Conservation (phyloP, 2,888 invertebrate genomes). For the Orgyia antiqua region DNA sequence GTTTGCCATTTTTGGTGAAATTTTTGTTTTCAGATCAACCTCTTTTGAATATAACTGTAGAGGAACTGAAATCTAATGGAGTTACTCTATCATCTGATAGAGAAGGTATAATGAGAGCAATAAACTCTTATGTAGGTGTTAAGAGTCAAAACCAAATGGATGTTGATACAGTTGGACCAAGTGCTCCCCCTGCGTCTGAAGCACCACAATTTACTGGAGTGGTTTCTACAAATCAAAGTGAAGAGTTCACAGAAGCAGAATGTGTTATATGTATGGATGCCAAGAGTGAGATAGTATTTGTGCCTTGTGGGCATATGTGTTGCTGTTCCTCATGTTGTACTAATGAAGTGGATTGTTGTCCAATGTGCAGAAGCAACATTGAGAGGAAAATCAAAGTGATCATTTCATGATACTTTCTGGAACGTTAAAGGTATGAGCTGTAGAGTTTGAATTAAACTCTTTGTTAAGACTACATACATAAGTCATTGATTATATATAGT, state of each 20-base stretch:
- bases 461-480: too few species aligned
- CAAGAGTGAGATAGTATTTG: constrained; percentile 84
- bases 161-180: constrained; percentile 29
- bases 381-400: constrained; percentile 83
- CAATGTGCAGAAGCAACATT: constrained; percentile 86
- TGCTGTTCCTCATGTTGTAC: constrained; percentile 85
- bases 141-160: constrained; percentile 45
- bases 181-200: constrained; percentile 35
- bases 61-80: constrained; percentile 78
- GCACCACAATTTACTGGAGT: constrained; percentile 51
- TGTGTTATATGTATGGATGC: constrained; percentile 92
- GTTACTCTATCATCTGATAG: constrained; percentile 77
- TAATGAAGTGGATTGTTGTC: constrained; percentile 81
- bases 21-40: constrained; percentile 74
- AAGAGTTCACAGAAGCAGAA: constrained; percentile 74
- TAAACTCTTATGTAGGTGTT: constrained; percentile 75
- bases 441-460: too few species aligned
- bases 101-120: constrained; percentile 79
- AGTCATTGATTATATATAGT: too few species aligned
- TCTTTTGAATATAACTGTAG: constrained; percentile 71
- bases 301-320: constrained; percentile 93
- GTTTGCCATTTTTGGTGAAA: constrained; percentile 84
- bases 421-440: constrained; percentile 8
- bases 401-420: constrained; percentile 57
- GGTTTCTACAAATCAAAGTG: constrained; percentile 41